These are phyloP conservation scores for Lagria hirta DNA, from an alignment of 2,888 invertebrate genomes.

Conservation along the genomic window DNA sequence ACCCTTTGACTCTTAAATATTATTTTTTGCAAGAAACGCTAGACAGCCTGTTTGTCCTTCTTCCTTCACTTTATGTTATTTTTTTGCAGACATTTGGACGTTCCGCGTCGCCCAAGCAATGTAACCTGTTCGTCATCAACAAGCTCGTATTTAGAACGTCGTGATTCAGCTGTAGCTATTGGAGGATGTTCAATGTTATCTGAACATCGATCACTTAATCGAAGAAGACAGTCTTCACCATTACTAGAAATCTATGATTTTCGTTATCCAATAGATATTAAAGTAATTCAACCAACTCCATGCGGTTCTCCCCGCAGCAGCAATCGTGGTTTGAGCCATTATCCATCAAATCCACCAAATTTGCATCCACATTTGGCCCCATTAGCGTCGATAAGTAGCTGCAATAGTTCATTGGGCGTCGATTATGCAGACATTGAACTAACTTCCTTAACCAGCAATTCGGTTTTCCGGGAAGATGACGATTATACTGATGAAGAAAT, in stretches of 20 bases:
- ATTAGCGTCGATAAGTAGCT: conserved; percentile 78
- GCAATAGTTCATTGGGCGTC: conserved; percentile 65
- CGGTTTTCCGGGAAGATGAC: conserved; percentile 71
- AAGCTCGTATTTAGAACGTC: conserved; percentile 79
- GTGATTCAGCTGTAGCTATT: conserved; percentile 69
- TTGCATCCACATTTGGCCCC: conserved; percentile 64
- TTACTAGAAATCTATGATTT: conserved; percentile 51
- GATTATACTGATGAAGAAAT: conserved; percentile 75
- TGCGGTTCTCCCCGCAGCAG: conserved; percentile 80
- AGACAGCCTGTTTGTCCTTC: too few relatives aligned
- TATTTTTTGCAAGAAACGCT: too few relatives aligned
- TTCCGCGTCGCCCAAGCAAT: conserved; percentile 70
- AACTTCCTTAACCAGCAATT: conserved; percentile 73
- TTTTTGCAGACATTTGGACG: conserved; percentile 46
- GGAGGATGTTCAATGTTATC: conserved; percentile 68
- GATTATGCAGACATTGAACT: conserved; percentile 70
- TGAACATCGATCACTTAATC: conserved; percentile 52
- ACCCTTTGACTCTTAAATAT: too few relatives aligned
- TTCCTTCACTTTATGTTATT: too few relatives aligned
- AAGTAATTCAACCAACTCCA: conserved; percentile 78
- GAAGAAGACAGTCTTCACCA: conserved; percentile 51
- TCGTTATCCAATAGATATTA: conserved; percentile 53
- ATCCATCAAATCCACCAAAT: conserved; percentile 33
- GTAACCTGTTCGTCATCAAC: conserved; percentile 84
- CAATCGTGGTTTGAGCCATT: conserved; percentile 59